These are phyloP conservation scores for Drosophila azteca DNA, from an alignment of 1,140 invertebrate genomes.

Conservation along the genomic window DNA sequence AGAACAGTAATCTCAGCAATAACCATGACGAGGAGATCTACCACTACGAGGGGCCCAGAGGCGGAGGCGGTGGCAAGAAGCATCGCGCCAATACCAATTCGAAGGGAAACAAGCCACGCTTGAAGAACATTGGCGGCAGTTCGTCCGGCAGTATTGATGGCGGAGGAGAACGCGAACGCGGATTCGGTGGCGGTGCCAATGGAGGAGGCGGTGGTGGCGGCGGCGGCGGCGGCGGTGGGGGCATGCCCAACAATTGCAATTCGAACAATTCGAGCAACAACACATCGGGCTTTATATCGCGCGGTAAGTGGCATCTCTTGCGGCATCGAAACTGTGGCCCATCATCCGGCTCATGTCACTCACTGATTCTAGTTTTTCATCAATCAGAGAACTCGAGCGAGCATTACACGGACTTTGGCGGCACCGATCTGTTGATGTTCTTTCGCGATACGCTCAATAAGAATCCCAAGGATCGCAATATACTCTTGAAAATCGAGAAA, in stretches of 20 bases:
- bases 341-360: constrained; percentile 52
- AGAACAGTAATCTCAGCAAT: constrained; percentile 77
- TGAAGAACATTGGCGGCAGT: constrained; percentile 77
- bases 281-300: constrained; percentile 81
- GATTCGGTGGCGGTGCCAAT: constrained; percentile 16
- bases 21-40: constrained; percentile 68
- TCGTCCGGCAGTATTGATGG: constrained; percentile 70
- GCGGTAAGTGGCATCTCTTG: constrained; percentile 66
- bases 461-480: constrained; percentile 93
- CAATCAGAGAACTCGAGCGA: constrained; percentile 92
- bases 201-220: constrained; percentile 20
- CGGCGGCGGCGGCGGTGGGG: background rate
- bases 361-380: constrained; percentile 81
- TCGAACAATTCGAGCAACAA: constrained; percentile 79
- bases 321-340: constrained; percentile 15
- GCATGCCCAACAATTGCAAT: constrained; percentile 40
- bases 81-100: constrained; percentile 85
- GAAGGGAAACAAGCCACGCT: constrained; percentile 80
- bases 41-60: constrained; percentile 58
- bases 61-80: constrained; percentile 73
- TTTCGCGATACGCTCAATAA: constrained; percentile 96
- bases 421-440: constrained; percentile 93
- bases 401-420: constrained; percentile 90
- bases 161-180: constrained; percentile 5
- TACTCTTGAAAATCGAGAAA: constrained; percentile 93